Evolutionary conservation across 2,113 vertebrate species (phyloP).

Genomic region (Zosterops borbonicus): DNA sequence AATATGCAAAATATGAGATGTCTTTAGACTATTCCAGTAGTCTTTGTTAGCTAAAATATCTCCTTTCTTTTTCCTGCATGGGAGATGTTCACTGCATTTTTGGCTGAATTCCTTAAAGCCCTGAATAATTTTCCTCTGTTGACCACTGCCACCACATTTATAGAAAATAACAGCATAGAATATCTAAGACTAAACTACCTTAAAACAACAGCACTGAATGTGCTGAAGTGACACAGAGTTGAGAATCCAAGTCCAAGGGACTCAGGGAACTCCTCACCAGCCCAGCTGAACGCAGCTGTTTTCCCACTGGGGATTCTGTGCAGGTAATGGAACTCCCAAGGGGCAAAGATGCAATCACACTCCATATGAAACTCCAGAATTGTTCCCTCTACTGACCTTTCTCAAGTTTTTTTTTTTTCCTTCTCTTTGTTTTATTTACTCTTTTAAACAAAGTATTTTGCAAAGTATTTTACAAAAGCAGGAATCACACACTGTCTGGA

Average conservation of each 20-base stretch:
- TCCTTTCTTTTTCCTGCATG: neutral
- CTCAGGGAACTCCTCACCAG: neutral
- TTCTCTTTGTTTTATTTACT: neutral
- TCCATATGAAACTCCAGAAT: neutral
- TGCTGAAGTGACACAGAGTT: neutral
- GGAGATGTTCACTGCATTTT: neutral
- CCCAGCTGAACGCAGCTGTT: neutral
- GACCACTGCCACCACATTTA: neutral
- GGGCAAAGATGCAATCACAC: neutral
- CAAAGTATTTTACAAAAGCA: constrained; percentile 2
- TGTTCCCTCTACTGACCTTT: neutral
- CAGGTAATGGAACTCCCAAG: neutral
- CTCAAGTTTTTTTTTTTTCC: too few relatives aligned
- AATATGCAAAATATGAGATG: neutral
- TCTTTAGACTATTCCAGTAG: neutral
- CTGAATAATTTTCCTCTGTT: neutral
- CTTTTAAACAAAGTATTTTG: neutral
- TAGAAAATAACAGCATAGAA: neutral
- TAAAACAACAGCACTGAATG: neutral
- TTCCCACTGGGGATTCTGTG: neutral
- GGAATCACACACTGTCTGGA: neutral
- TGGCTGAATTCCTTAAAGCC: neutral
- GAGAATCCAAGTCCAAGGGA: neutral
- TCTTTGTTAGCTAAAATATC: neutral
- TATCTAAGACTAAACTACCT: neutral